These are phyloP conservation scores for Acholoe squamosa DNA, from an alignment of 2,888 invertebrate species.

Conservation along the genomic window DNA sequence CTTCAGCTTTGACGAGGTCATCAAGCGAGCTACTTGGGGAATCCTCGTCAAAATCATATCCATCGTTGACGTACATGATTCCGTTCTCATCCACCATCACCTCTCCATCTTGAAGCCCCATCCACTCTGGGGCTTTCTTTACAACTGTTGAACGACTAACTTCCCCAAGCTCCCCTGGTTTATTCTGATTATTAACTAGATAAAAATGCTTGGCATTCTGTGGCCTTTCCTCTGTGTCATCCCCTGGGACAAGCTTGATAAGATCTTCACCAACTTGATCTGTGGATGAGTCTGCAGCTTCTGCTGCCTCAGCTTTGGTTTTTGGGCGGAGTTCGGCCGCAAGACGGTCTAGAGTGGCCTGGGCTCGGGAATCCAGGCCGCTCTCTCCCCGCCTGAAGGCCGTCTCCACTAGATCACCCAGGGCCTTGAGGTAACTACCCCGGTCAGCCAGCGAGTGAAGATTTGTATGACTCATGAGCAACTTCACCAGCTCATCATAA, in stretches of 20 bases:
- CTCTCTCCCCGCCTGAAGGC: slow-evolving; percentile 56
- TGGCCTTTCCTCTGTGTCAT: neutral
- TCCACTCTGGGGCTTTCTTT: slow-evolving; percentile 59
- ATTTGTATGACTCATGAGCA: slow-evolving; percentile 57
- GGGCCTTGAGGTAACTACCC: slow-evolving; percentile 50
- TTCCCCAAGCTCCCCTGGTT: neutral
- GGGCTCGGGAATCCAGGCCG: slow-evolving; percentile 14
- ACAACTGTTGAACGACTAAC: slow-evolving; percentile 3
- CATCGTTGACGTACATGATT: slow-evolving; percentile 57
- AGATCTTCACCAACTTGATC: neutral
- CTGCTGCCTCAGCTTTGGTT: slow-evolving; percentile 23
- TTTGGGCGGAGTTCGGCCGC: slow-evolving; percentile 48
- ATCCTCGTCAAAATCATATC: slow-evolving; percentile 57
- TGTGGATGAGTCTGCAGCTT: neutral
- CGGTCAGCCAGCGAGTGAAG: slow-evolving; percentile 35
- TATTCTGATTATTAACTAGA: neutral
- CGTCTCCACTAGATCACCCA: slow-evolving; percentile 54
- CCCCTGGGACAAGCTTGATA: neutral
- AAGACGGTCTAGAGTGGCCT: slow-evolving; percentile 49
- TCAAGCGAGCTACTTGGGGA: neutral
- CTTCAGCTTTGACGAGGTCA: slow-evolving; percentile 41
- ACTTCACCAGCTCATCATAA: slow-evolving; percentile 48
- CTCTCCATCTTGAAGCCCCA: slow-evolving; percentile 57
- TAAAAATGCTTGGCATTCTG: slow-evolving; percentile 20
- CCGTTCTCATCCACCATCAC: slow-evolving; percentile 60